phyloP scores from a whole-genome alignment of 1,140 invertebrate genomes.

The Batillaria attramentaria region DNA sequence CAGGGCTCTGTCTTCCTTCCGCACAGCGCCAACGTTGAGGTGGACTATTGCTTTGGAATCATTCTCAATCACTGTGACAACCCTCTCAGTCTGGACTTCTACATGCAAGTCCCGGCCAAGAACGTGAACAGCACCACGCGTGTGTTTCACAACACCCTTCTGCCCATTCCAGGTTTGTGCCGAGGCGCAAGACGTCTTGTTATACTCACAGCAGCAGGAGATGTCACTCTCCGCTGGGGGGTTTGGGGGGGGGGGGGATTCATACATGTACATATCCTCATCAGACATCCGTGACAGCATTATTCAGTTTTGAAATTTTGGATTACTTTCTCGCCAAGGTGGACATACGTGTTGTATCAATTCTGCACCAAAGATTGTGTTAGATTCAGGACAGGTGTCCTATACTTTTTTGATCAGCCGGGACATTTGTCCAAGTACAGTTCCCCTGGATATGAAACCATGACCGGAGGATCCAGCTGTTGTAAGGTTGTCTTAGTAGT shows the following conservation, averaged over 20 bases:
- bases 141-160: conserved; percentile 21
- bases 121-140: conserved; percentile 13
- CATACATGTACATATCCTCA: neutral
- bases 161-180: conserved; percentile 27
- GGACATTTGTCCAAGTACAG: no score
- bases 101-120: conserved; percentile 34
- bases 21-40: conserved; percentile 23
- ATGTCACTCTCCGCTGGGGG: neutral
- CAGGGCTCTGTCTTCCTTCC: no score
- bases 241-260: neutral
- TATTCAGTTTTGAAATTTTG: neutral
- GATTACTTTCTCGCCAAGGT: no score
- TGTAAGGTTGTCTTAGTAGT: no score
- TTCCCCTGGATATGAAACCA: no score
- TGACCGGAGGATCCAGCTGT: no score
- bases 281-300: neutral
- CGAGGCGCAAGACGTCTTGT: no score
- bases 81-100: conserved; percentile 36
- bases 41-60: conserved; percentile 44
- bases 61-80: conserved; percentile 39
- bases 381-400: neutral
- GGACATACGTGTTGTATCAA: neutral
- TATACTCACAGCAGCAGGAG: neutral
- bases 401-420: no score
- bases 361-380: neutral